Evolutionary conservation across 2,888 invertebrate genomes (phyloP).

Genomic region (Drosophila pegasa): DNA sequence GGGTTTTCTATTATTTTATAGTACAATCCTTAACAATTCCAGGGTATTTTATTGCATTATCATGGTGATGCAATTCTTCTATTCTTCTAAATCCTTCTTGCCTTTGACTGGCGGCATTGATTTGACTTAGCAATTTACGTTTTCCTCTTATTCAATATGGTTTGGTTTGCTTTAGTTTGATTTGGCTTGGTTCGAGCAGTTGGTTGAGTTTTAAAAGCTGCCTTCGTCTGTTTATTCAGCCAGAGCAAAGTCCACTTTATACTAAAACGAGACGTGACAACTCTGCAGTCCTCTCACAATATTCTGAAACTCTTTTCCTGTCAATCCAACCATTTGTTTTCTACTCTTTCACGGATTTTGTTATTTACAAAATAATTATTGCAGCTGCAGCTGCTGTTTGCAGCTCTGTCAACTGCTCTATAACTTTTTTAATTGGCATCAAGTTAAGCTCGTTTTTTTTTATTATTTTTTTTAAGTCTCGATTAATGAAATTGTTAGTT

Average conservation of each 20-base stretch:
- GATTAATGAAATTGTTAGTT: not conserved
- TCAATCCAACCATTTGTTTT: not conserved
- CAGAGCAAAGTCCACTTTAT: conserved; percentile 55
- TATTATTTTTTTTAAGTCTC: not conserved
- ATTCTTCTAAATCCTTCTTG: conserved; percentile 26
- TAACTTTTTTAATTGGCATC: not conserved
- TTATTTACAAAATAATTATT: conserved; percentile 12
- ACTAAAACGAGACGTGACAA: conserved; percentile 40
- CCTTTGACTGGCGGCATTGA: conserved; percentile 57
- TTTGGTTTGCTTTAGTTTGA: conserved; percentile 31
- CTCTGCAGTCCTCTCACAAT: not conserved
- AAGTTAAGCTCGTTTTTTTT: not conserved
- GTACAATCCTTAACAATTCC: too few relatives aligned
- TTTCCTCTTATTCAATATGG: conserved; percentile 21
- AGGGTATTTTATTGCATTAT: conserved; percentile 22
- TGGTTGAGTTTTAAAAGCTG: conserved; percentile 30
- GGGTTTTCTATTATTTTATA: too few relatives aligned
- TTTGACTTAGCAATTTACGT: conserved; percentile 59
- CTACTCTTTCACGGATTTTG: not conserved
- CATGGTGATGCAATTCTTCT: not conserved
- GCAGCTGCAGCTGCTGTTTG: conserved; percentile 8
- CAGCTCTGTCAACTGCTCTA: not conserved
- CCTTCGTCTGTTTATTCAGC: conserved; percentile 29
- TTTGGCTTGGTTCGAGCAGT: conserved; percentile 15
- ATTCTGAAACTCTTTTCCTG: not conserved